Conservation (phyloP, 2,888 invertebrate species). For the Ophioninae sp. region DNA sequence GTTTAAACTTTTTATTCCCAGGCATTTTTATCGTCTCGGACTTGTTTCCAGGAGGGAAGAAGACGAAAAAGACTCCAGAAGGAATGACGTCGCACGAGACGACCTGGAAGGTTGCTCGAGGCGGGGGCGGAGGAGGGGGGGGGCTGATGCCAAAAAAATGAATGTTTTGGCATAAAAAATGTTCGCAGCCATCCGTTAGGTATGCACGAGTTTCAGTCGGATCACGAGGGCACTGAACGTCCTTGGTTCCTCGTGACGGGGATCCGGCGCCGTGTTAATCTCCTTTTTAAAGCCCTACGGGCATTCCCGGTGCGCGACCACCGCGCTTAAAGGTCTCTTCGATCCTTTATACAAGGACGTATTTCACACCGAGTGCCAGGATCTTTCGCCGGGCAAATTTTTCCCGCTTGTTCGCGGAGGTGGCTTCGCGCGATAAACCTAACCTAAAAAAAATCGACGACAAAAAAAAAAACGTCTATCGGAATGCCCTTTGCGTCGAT, state of each 20-base stretch:
- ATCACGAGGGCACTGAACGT: slow-evolving; percentile 73
- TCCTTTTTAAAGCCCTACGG: slow-evolving; percentile 53
- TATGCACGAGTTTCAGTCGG: slow-evolving; percentile 61
- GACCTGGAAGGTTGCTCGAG: too few species aligned
- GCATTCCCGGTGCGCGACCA: slow-evolving; percentile 40
- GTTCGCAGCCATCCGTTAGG: slow-evolving; percentile 57
- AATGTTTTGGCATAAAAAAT: slow-evolving; percentile 22
- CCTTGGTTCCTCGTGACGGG: slow-evolving; percentile 69
- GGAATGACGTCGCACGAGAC: slow-evolving; percentile 22
- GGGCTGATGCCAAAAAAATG: slow-evolving; percentile 17
- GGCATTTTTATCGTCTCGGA: background rate
- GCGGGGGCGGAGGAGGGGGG: background rate
- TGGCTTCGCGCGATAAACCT: background rate
- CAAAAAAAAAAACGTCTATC: background rate
- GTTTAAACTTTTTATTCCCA: background rate
- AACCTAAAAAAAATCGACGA: background rate
- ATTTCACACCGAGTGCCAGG: slow-evolving; percentile 21
- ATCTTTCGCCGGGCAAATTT: slow-evolving; percentile 14
- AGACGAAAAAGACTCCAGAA: background rate
- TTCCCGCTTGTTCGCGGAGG: background rate
- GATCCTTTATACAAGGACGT: slow-evolving; percentile 21
- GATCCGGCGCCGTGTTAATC: slow-evolving; percentile 56
- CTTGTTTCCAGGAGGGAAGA: slow-evolving; percentile 8
- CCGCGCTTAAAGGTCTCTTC: slow-evolving; percentile 11
- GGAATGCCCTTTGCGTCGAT: slow-evolving; percentile 4